phyloP scores from a whole-genome alignment of 2,113 vertebrate species.

The Xenopus laevis region DNA sequence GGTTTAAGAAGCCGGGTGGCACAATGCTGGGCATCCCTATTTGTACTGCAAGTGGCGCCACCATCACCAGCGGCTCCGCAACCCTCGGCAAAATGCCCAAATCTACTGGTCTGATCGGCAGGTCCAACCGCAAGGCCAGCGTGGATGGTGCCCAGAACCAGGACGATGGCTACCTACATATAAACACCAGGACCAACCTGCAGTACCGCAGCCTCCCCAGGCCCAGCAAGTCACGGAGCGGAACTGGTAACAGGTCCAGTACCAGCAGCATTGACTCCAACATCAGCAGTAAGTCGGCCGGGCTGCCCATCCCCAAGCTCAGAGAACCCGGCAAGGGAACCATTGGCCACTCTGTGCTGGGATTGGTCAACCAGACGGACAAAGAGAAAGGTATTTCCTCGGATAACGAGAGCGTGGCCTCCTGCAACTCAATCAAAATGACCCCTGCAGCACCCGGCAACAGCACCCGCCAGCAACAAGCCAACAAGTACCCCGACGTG shows the following conservation, averaged over 20 bases:
- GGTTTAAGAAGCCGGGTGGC: constrained; percentile 91
- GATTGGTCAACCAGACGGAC: constrained; percentile 89
- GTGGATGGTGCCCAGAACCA: constrained; percentile 79
- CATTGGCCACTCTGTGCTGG: constrained; percentile 67
- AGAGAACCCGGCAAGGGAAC: constrained; percentile 72
- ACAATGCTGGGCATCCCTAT: constrained; percentile 72
- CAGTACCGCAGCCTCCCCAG: constrained; percentile 95
- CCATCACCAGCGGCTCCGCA: constrained; percentile 91
- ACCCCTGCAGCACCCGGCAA: constrained; percentile 66
- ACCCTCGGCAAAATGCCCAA: constrained; percentile 95
- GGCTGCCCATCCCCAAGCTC: constrained; percentile 73
- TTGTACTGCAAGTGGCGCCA: constrained; percentile 89
- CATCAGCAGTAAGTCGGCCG: constrained; percentile 77
- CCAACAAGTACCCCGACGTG: constrained; percentile 81
- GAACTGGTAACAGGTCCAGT: constrained; percentile 88
- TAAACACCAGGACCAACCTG: constrained; percentile 84
- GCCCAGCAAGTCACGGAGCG: constrained; percentile 84
- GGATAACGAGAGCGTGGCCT: constrained; percentile 75
- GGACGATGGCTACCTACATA: constrained; percentile 84
- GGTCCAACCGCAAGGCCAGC: constrained; percentile 72
- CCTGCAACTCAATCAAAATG: constrained; percentile 77
- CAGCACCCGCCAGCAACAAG: constrained; percentile 81
- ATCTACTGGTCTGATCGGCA: constrained; percentile 74
- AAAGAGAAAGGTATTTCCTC: constrained; percentile 92
- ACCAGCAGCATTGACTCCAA: constrained; percentile 97